Evolutionary conservation across 2,113 vertebrate species (phyloP), one percentile per base, ranked within the genome.

Genomic region (Pterophyllum scalare): DNA sequence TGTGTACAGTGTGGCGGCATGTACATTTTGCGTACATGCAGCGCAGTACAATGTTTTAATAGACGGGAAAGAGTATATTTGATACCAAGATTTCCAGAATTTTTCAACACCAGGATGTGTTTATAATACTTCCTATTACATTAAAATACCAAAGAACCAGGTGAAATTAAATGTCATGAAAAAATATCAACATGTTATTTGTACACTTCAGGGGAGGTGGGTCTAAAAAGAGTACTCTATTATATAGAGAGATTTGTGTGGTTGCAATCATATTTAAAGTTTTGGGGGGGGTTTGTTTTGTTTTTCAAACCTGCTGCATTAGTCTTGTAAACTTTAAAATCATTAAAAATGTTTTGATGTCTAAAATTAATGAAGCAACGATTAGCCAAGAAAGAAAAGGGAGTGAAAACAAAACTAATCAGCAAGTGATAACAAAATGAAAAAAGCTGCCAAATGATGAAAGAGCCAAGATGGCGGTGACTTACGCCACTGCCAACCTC

Each of bases 401-500:
- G 43, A 13, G 26, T 31, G 49, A 72, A 52, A 11, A 46, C 43
- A 31, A 52, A 72, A 33, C 2, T 2, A 72, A 72, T 54, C 26
- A 54, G 26, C 19, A 0, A 72, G 17, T 52, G 52, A 72, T 72
- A n/a, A 57, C 40, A 0, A 72, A 72, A n/a, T 20, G 4, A 72
- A 72, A n/a, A 0, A 54, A 54, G 19, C 49, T 52, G 19, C 7
- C 20, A 56, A 54, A 54, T 20, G 46, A 19, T 0, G 15, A 49
- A 9, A 54, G n/a, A 31, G 19, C 0, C 19, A 24, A 6, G 52
- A 14, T 19, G 31, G 26, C 26, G 31, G 40, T 33, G 26, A 52
- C 11, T 31, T 52, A 52, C 52, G 24, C 43, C 17, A 20, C 43
- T 31, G 65, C 43, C 65, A 52, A 22, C 19, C 43, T 13, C 7